Evolutionary conservation across 1,140 invertebrate genomes (phyloP), one percentile per base, ranked within the genome.

Genomic region (Zelostemma sp.): DNA sequence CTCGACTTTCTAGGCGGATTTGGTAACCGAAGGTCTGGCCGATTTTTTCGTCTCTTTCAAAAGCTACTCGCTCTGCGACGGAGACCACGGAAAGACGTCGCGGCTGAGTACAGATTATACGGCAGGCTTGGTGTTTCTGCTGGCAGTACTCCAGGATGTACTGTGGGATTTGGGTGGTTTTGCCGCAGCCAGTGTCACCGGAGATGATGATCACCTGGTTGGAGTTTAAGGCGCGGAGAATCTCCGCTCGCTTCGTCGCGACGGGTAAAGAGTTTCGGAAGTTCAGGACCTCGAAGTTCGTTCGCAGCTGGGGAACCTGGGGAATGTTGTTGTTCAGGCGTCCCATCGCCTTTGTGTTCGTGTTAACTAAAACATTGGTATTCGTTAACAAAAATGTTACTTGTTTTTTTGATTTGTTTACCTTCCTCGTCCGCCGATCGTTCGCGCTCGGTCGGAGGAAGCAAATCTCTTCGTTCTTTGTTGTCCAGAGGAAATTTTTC

Each of bases 91-190:
- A 93, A 15, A 99, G 90, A 66, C 97, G 87, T 38, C 96, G 88
- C 0, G 97, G 97, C 82, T 98, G 95, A 0, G 96, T 97, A 76
- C 95, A 97, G 76, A 99, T 91, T 67, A 99, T 93, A 21, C 95
- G 88, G 66, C 95, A 95, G 0, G 90, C 86, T 67, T 89, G 87
- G 11, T 89, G 87, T n/a, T 84, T 86, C 14, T 86, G 81, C 38
- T 88, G 85, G 54, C 90, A 92, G 56, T 94, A 86, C 72, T 98
- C 95, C 35, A 98, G 82, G 59, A 99, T 90, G 77, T 93, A 95
- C 75, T 99, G 97, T 0, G 95, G 95, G 11, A 97, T 85, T 84
- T 97, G 95, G 0, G 95, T 97, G 0, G 95, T 96, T 87, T 97
- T 97, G 0, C 95, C 95, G 18, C 92, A 94, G 0, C 95, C 95